Base-by-base conservation (phyloP, 37 sponge, comb jelly and placozoan genomes). In the Diacarnus erythraeanus region DNA sequence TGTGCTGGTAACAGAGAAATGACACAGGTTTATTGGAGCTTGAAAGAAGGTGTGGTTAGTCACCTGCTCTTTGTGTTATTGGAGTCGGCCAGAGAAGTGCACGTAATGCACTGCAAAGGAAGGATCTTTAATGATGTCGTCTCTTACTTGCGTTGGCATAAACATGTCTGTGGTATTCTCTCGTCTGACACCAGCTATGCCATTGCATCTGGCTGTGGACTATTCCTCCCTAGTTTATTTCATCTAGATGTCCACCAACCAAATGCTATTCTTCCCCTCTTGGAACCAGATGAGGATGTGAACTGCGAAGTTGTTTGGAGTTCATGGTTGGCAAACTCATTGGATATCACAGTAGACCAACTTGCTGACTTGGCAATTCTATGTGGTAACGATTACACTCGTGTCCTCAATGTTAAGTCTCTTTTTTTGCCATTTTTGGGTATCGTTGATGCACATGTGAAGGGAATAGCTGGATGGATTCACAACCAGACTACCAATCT, bases 161-260 rank as follows among this genome's bases (percentile, higher is more conserved):
- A 40, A 22, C 71, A 77, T 23, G 84, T 73, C 1, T 80, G 78
- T 67, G 92, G 85, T 3, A 64, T 92, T 30, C 66, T 92, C 15
- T 72, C 88, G 2, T 18, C 20, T 21, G 72, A 92, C 68, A 66
- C 85, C 25, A 84, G 80, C 43, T 83, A 83, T 79, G 84, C 80
- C 31, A 60, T 83, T 37, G 61, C 64, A 39, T 35, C 51, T 18
- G 73, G 43, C 5, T 84, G 57, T 51, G 30, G 6, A 10, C 44
- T 84, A 22, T 64, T 92, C 34, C 73, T 59, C 18, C 21, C 41
- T 6, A 59, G 69, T 17, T 35, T 71, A 18, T 83, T 92, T 76
- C 88, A 83, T 64, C 23, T 43, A 2, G 20, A 35, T 54, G 47
- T 65, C 69, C 76, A 37, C 27, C 30, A 37, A 23, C 36, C 29